A percentile compares a stretch with the other conserved stretches of the same genome.
Conservation (phyloP, 2,113 vertebrate species). For the Fulica atra region DNA sequence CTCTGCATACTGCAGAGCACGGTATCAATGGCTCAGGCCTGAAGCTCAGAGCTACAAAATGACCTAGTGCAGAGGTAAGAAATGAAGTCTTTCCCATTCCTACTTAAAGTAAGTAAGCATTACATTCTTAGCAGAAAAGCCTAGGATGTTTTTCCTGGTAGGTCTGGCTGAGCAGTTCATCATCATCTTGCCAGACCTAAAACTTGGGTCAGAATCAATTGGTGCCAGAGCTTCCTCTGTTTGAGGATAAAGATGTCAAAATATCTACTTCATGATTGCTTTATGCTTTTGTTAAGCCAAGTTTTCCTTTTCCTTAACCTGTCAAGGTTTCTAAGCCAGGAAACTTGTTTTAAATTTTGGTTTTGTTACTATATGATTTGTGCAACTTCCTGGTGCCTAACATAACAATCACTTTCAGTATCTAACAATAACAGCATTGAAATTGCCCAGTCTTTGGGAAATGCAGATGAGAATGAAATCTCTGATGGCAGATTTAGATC, state of each 20-base stretch:
- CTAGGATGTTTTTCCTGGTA: neutral
- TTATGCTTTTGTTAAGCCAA: neutral
- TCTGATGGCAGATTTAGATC: neutral
- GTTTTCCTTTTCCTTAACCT: neutral
- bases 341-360: neutral
- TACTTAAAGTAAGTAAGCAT: neutral
- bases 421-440: neutral
- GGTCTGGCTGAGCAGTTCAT: neutral
- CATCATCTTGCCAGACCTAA: neutral
- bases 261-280: neutral
- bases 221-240: neutral
- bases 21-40: fast-evolving
- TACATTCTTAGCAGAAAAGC: neutral
- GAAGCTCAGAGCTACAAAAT: neutral
- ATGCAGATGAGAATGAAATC: neutral
- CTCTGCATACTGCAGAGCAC: fast-evolving
- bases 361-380: neutral
- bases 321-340: neutral
- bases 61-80: neutral
- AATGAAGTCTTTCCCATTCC: neutral
- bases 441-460: neutral
- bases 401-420: neutral
- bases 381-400: neutral
- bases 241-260: neutral
- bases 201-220: fast-evolving